Evolutionary conservation across 2,888 invertebrate species (phyloP).

Genomic region (Pomacea canaliculata): DNA sequence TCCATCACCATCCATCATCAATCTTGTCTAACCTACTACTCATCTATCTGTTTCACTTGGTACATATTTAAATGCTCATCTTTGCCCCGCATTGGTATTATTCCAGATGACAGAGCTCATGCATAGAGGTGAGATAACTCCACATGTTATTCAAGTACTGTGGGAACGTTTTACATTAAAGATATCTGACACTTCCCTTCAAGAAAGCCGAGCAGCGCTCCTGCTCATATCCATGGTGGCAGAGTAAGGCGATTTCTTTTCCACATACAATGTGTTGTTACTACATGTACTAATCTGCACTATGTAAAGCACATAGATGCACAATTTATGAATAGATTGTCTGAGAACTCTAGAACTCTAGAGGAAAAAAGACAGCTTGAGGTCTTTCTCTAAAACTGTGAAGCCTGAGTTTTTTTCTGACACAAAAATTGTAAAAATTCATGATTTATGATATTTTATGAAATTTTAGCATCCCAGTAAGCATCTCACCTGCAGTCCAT

Average conservation of each 20-base stretch:
- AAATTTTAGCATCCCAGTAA: no score
- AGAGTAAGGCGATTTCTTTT: slow-evolving; percentile 62
- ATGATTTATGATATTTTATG: no score
- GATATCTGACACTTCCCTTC: slow-evolving; percentile 78
- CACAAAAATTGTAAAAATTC: no score
- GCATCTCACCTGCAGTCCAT: no score
- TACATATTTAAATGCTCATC: no score
- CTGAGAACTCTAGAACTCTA: not conserved
- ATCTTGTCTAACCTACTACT: no score
- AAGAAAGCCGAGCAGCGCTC: slow-evolving; percentile 82
- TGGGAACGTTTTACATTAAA: slow-evolving; percentile 85
- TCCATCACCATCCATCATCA: no score
- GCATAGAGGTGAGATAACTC: slow-evolving; percentile 74
- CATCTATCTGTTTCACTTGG: no score
- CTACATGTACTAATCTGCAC: not conserved
- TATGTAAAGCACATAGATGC: not conserved
- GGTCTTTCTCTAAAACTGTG: no score
- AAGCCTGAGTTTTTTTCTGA: no score
- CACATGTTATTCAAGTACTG: slow-evolving; percentile 76
- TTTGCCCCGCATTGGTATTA: not conserved
- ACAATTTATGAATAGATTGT: not conserved
- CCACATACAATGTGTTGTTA: not conserved
- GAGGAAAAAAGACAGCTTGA: not conserved
- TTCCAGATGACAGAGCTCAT: slow-evolving; percentile 75
- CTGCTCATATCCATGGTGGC: slow-evolving; percentile 85